Evolutionary conservation across 2,797 vertebrate genomes (phyloP).

Genomic region (Oreochromis grahami): DNA sequence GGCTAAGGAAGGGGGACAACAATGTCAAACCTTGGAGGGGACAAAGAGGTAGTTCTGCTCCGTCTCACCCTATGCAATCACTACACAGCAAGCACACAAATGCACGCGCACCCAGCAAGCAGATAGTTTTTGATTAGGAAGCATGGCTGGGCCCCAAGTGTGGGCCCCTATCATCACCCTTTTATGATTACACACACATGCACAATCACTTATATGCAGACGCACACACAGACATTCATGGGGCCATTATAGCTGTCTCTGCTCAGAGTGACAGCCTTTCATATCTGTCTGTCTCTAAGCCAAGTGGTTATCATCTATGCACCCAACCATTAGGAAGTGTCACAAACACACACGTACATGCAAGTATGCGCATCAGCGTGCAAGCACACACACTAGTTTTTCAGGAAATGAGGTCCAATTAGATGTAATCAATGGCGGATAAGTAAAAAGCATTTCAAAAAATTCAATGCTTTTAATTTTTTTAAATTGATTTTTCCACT

Average conservation of each 20-base stretch:
- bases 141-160: slow-evolving; percentile 25
- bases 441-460: slow-evolving; percentile 76
- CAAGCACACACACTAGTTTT: slow-evolving; percentile 18
- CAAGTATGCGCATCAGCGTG: background rate
- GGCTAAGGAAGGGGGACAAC: background rate
- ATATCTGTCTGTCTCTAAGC: slow-evolving; percentile 68
- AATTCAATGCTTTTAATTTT: slow-evolving; percentile 69
- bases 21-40: slow-evolving; percentile 42
- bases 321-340: slow-evolving; percentile 74
- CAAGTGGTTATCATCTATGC: slow-evolving; percentile 69
- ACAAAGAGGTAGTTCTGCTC: slow-evolving; percentile 61
- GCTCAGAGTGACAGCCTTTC: slow-evolving; percentile 71
- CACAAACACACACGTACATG: slow-evolving; percentile 49
- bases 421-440: slow-evolving; percentile 77
- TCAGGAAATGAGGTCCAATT: slow-evolving; percentile 78
- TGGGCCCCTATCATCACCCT: slow-evolving; percentile 58
- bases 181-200: slow-evolving; percentile 32
- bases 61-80: slow-evolving; percentile 51
- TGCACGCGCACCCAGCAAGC: background rate
- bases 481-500: slow-evolving; percentile 63
- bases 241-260: slow-evolving; percentile 67
- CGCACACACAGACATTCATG: slow-evolving; percentile 30
- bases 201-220: background rate
- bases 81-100: slow-evolving; percentile 21
- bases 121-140: slow-evolving; percentile 52